Conservation (phyloP, 2,888 invertebrate genomes). For the Augochlorella aurata region DNA sequence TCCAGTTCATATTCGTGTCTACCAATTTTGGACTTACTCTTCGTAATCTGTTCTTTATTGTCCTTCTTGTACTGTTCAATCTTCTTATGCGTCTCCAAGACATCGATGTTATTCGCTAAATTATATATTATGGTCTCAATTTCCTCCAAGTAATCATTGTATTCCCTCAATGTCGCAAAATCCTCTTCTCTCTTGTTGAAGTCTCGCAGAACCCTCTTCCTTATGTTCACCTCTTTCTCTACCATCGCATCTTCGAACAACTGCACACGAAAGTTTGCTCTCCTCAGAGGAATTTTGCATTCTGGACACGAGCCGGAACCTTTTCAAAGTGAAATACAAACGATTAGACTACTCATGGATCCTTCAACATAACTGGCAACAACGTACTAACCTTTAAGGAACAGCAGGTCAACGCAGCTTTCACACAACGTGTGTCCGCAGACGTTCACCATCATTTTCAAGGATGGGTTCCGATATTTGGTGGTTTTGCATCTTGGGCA, state of each 20-base stretch:
- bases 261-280: constrained; percentile 96
- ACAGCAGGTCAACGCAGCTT: constrained; percentile 97
- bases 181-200: constrained; percentile 98
- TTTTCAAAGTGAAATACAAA: constrained; percentile 76
- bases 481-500: constrained; percentile 98
- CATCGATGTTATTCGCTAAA: constrained; percentile 93
- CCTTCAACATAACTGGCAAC: neutral
- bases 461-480: constrained; percentile 97
- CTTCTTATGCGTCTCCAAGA: constrained; percentile 92
- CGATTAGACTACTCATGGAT: neutral
- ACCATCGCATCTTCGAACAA: constrained; percentile 97
- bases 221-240: constrained; percentile 98
- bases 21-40: constrained; percentile 89
- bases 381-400: constrained; percentile 90
- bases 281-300: constrained; percentile 93
- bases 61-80: constrained; percentile 96
- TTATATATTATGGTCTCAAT: constrained; percentile 96
- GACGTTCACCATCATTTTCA: constrained; percentile 98
- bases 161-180: constrained; percentile 91
- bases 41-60: constrained; percentile 92
- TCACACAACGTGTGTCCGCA: constrained; percentile 99
- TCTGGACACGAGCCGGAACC: constrained; percentile 97
- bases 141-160: constrained; percentile 98
- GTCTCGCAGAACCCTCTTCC: constrained; percentile 93
- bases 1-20: constrained; percentile 94